Evolutionary conservation across 2,888 invertebrate species (phyloP), one percentile per base, ranked within the genome.

Genomic region (Hydrotaea cyrtoneurina): DNA sequence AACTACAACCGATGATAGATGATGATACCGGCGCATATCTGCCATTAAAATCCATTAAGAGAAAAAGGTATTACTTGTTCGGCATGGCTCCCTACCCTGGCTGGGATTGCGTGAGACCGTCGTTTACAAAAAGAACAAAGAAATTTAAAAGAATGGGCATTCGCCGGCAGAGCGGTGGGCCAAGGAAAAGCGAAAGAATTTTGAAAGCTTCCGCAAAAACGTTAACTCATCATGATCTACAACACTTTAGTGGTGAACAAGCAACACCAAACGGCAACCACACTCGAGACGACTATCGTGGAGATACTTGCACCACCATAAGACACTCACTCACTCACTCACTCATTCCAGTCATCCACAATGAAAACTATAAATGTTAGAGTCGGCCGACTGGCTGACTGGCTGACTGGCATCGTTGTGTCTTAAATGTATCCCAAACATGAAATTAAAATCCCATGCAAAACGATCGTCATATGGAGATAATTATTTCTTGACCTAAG

Each of bases 401-500:
- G 0, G n/a, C 31, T 10, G 36, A 36, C n/a, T 66, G 43, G 69
- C 31, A 31, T 31, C 62, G 69, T 69, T 23, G 43, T 43, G 11
- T 39, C 46, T 66, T 23, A 69, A 69, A 69, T 69, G 69, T 69
- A 69, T 21, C 69, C 39, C 43, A 69, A 69, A 69, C 69, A 69
- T 69, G 69, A 69, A 69, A 69, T 69, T 69, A 69, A 69, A 69
- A 69, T 69, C 69, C 69, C 69, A 69, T 69, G 76, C 72, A 83
- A 83, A 75, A 75, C 62, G 82, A 85, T 85, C 85, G 72, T 82
- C 79, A 77, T 62, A 79, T 26, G 3, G 66, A 77, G 82, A 85
- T 82, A 85, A 85, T 80, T 82, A 78, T 82, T 74, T 69, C 57
- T 84, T 84, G 82, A 85, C 85, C 85, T 77, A 80, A 62, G 85